Evolutionary conservation across 2,113 vertebrate genomes (phyloP).

Genomic region (Leptosomus discolor): DNA sequence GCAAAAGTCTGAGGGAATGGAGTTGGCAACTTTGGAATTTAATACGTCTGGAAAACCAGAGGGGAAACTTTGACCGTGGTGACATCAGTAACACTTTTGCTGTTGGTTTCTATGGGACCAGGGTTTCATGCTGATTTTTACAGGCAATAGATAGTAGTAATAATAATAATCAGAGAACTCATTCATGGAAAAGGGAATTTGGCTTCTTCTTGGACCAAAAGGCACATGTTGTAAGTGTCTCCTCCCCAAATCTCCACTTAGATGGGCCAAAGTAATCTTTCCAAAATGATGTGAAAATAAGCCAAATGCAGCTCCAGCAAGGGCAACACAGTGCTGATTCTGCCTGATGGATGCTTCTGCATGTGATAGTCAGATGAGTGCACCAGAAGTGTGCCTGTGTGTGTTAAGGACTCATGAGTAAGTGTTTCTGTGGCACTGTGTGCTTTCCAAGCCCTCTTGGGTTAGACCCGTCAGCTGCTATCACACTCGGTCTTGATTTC

Average conservation of each 20-base stretch:
- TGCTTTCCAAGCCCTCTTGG: neutral
- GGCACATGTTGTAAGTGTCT: neutral
- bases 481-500: neutral
- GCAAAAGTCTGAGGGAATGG: neutral
- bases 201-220: neutral
- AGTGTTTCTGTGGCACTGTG: neutral
- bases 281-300: neutral
- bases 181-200: neutral
- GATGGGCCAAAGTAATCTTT: neutral
- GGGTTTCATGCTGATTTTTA: neutral
- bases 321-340: fast-evolving
- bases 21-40: neutral
- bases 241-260: neutral
- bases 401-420: neutral
- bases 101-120: neutral
- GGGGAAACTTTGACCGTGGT: neutral
- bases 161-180: neutral
- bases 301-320: neutral
- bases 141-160: neutral
- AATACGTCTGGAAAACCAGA: neutral
- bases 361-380: neutral
- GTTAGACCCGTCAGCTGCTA: neutral
- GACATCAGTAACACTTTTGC: neutral
- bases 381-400: neutral
- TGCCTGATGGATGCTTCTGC: neutral